A percentile compares a stretch with the other conserved stretches of the same genome.
Evolutionary conservation across 2,113 vertebrate genomes (phyloP).

Genomic region (Pyxicephalus adspersus): DNA sequence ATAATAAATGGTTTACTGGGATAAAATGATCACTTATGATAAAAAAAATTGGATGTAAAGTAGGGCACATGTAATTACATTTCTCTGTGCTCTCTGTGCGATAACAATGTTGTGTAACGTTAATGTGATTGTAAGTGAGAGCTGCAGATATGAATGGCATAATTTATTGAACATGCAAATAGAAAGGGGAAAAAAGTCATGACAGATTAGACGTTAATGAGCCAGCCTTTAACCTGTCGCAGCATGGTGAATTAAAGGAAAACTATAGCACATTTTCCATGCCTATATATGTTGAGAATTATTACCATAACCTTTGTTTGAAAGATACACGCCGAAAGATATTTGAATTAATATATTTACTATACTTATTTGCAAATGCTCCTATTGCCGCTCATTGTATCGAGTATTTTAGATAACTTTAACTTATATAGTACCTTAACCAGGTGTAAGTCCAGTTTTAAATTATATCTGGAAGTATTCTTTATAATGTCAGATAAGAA

Average conservation of each 20-base stretch:
- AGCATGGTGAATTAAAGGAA: not conserved
- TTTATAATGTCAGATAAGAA: too few species aligned
- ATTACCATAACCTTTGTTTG: too few species aligned
- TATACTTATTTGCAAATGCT: too few species aligned
- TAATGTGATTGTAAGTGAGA: slow-evolving; percentile 34
- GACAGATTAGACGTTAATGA: slow-evolving; percentile 11
- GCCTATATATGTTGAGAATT: too few species aligned
- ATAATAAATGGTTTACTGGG: slow-evolving; percentile 13
- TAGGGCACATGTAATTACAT: slow-evolving; percentile 18
- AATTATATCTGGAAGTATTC: too few species aligned
- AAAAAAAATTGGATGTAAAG: slow-evolving; percentile 31
- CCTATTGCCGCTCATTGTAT: too few species aligned
- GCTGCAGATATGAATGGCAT: slow-evolving; percentile 7
- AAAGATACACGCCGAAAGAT: too few species aligned
- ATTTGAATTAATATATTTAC: too few species aligned
- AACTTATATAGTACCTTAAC: too few species aligned
- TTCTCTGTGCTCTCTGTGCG: slow-evolving; percentile 7
- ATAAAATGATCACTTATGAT: slow-evolving; percentile 32
- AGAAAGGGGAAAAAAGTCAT: not conserved
- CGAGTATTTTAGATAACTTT: too few species aligned
- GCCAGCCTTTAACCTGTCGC: not conserved
- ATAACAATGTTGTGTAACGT: slow-evolving; percentile 30
- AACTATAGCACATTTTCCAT: too few species aligned
- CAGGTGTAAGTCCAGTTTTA: too few species aligned
- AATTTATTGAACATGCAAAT: slow-evolving; percentile 12